Conservation (phyloP, 2,797 vertebrate genomes). For the Malacoctenus gilli region DNA sequence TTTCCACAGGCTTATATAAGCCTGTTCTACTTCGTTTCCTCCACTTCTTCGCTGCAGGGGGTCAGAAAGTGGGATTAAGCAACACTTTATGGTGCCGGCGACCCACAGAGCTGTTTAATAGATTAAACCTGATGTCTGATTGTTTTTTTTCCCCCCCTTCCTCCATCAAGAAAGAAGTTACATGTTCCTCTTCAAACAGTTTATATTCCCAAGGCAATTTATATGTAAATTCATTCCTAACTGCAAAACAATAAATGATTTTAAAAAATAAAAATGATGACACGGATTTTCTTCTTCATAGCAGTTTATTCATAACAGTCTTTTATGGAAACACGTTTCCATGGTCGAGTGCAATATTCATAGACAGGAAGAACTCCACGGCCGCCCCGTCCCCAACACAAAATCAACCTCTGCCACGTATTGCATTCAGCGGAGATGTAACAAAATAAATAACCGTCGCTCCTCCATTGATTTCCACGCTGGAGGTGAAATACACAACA, state of each 20-base stretch:
- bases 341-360: slow-evolving; percentile 80
- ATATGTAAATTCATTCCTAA: neutral
- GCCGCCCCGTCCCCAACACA: slow-evolving; percentile 44
- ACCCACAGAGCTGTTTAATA: slow-evolving; percentile 51
- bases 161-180: neutral
- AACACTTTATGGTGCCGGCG: slow-evolving; percentile 13
- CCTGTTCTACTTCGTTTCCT: slow-evolving; percentile 8
- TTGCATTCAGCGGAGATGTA: slow-evolving; percentile 68
- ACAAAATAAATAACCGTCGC: slow-evolving; percentile 80
- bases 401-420: slow-evolving; percentile 45
- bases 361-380: slow-evolving; percentile 39
- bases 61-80: slow-evolving; percentile 57
- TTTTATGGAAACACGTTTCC: slow-evolving; percentile 80
- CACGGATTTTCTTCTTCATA: slow-evolving; percentile 45
- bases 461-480: slow-evolving; percentile 64
- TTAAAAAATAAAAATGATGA: slow-evolving; percentile 6
- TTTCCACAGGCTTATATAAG: slow-evolving; percentile 58
- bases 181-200: neutral
- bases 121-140: neutral
- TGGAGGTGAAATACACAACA: slow-evolving; percentile 57
- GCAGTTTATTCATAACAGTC: slow-evolving; percentile 81
- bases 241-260: neutral
- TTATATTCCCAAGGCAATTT: no score
- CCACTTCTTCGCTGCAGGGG: slow-evolving; percentile 47
- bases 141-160: no score